phyloP scores from a whole-genome alignment of 2,888 invertebrate species.

The Ochlodes sylvanus region DNA sequence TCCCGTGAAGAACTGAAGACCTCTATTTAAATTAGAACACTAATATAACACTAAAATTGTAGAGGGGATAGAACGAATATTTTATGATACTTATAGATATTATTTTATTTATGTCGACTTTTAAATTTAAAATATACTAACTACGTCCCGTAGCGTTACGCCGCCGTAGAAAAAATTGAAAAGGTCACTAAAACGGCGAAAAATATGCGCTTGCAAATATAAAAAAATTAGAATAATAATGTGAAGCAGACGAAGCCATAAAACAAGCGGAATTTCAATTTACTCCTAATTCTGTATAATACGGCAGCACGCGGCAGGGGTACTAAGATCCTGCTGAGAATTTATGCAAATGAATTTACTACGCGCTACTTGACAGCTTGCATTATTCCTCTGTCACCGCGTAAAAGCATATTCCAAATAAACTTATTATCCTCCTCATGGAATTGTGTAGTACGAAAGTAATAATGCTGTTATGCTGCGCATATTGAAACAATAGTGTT shows the following conservation, averaged over 20 bases:
- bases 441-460: conserved; percentile 39
- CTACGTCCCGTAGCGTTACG: no score
- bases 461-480: conserved; percentile 30
- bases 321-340: conserved; percentile 55
- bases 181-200: no score
- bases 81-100: no score
- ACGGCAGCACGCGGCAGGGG: conserved; percentile 47
- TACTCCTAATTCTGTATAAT: conserved; percentile 47
- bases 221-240: not conserved
- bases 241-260: conserved; percentile 15
- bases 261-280: conserved; percentile 46
- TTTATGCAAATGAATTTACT: conserved; percentile 64
- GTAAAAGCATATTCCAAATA: conserved; percentile 53
- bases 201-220: no score
- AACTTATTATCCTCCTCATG: conserved; percentile 50
- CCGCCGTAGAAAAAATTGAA: no score
- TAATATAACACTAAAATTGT: no score
- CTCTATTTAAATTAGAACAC: no score
- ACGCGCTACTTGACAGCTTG: conserved; percentile 60
- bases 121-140: no score
- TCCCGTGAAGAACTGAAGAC: no score
- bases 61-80: no score
- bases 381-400: conserved; percentile 52
- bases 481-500: conserved; percentile 29
- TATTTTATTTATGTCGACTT: no score